Evolutionary conservation across 2,888 invertebrate species (phyloP), one percentile per base, ranked within the genome.

Genomic region (Ceramica pisi): DNA sequence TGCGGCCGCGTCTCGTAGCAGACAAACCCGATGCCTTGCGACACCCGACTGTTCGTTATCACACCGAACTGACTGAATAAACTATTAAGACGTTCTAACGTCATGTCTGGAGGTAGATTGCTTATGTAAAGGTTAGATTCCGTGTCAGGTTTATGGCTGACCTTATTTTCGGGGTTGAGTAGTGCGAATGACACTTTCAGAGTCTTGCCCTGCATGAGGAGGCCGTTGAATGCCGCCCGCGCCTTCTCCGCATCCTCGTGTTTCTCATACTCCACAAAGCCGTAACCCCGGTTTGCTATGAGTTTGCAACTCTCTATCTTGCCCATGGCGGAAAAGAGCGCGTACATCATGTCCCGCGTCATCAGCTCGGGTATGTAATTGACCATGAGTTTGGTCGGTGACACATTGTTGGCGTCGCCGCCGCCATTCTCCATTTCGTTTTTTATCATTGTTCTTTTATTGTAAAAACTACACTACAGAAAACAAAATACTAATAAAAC

Each of bases 331-430:
- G 96, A 96, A 91, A 96, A 96, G 81, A 96, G 91, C 84, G 96
- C 95, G 88, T 96, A 96, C 96, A 96, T 96, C 95, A 96, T 96
- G 82, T 96, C 96, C 81, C 96, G 94, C 90, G 95, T 96, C 96
- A 96, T 96, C 91, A 96, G 85, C 89, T 96, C 96, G 66, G 96
- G 96, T 85, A 96, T 96, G 90, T 96, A 96, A 92, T 96, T 96
- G 90, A 96, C 96, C 96, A 96, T 96, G 93, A 96, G 95, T 92
- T 96, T 96, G 88, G 96, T 96, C 89, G 95, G 95, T 93, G 96
- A 96, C 96, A 96, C 96, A 95, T 96, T 96, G 92, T 91, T 91
- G 87, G 94, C 95, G 95, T 95, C 96, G 93, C 95, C 96, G 95
- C 95, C 95, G 95, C 96, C 96, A 95, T 96, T 96, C 96, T 96